A percentile compares a stretch with the other conserved stretches of the same genome.
These are phyloP conservation scores for Amphipyra berbera DNA, from an alignment of 2,888 invertebrate species.

Conservation along the genomic window DNA sequence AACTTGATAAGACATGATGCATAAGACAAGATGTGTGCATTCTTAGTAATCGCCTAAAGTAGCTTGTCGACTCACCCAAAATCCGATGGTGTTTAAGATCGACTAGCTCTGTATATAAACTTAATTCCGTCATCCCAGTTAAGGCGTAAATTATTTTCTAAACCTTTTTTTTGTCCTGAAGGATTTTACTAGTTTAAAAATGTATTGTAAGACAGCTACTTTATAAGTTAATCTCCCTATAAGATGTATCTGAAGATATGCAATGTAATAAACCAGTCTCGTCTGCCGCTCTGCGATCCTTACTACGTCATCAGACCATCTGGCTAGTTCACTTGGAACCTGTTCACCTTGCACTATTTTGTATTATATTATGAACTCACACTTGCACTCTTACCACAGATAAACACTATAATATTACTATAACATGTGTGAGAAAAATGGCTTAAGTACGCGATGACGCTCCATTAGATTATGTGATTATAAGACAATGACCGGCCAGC, in stretches of 20 bases:
- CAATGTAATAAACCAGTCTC: too few species aligned
- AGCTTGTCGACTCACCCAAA: not conserved
- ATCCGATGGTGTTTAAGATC: not conserved
- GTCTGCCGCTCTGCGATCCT: too few species aligned
- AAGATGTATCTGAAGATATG: too few species aligned
- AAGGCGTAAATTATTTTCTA: too few species aligned
- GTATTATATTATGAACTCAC: slow-evolving; percentile 13
- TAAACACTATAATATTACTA: too few species aligned
- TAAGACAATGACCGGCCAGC: slow-evolving; percentile 40
- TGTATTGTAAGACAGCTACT: too few species aligned
- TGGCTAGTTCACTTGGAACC: slow-evolving; percentile 23
- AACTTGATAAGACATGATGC: not conserved
- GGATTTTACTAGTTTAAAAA: too few species aligned
- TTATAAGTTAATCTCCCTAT: too few species aligned
- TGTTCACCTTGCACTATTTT: slow-evolving; percentile 45
- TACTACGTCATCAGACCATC: slow-evolving; percentile 15
- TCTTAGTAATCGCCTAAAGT: not conserved
- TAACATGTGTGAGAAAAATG: not conserved
- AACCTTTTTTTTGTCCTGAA: too few species aligned
- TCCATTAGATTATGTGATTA: slow-evolving; percentile 25
- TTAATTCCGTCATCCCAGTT: not conserved
- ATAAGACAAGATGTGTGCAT: not conserved
- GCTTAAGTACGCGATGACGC: slow-evolving; percentile 30
- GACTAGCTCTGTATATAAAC: not conserved
- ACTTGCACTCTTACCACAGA: not conserved